phyloP scores from a whole-genome alignment of 2,113 vertebrate genomes.

The Oryzias woworae region DNA sequence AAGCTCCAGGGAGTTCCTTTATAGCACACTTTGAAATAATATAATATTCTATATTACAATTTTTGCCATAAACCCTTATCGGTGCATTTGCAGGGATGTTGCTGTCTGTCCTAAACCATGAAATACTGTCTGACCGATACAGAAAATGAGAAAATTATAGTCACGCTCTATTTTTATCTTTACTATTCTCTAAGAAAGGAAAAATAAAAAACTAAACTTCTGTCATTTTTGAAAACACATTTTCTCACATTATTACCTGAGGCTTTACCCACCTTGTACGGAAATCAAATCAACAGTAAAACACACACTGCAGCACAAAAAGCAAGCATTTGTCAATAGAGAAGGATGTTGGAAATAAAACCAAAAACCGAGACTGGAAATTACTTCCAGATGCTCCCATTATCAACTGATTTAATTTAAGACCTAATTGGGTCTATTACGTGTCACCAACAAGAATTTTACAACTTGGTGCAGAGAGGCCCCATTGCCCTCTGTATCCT shows the following conservation, averaged over 20 bases:
- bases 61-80: background rate
- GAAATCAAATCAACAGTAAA: background rate
- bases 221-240: no score
- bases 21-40: slow-evolving; percentile 20
- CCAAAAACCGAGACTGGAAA: background rate
- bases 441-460: no score
- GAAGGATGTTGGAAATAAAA: background rate
- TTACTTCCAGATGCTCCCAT: background rate
- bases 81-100: background rate
- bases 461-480: slow-evolving; percentile 42
- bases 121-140: background rate
- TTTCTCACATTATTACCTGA: no score
- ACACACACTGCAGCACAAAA: no score
- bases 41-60: background rate
- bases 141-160: background rate
- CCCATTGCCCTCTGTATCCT: slow-evolving; percentile 55
- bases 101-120: background rate
- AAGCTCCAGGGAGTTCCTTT: slow-evolving; percentile 20
- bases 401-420: no score
- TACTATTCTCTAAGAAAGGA: no score
- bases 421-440: no score
- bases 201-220: no score
- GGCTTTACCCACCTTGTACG: no score
- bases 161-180: no score
- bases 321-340: background rate